Evolutionary conservation across 2,888 invertebrate genomes (phyloP).

Genomic region (Coenonympha arcania): DNA sequence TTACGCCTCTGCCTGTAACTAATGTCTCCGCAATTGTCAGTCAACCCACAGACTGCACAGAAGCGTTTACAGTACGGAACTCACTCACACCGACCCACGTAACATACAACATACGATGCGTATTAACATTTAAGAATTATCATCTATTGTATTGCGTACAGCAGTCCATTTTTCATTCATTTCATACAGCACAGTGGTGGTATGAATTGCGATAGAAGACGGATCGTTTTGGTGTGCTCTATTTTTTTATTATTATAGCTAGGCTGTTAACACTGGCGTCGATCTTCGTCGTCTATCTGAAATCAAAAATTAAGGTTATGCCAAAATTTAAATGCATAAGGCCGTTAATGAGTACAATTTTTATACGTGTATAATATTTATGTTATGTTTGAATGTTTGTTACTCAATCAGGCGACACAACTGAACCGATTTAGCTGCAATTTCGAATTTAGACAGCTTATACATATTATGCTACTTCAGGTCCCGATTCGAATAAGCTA

Average conservation of each 20-base stretch:
- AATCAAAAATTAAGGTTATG: constrained; percentile 29
- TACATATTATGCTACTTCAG: too few species aligned
- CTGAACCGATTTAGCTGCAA: too few species aligned
- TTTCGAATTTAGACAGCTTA: too few species aligned
- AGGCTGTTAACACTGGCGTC: constrained; percentile 56
- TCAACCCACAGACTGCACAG: constrained; percentile 39
- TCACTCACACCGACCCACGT: constrained; percentile 56
- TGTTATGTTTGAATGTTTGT: too few species aligned
- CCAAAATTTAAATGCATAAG: background rate
- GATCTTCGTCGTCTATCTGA: constrained; percentile 49
- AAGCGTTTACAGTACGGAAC: constrained; percentile 53
- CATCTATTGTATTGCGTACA: constrained; percentile 53
- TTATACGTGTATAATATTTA: too few species aligned
- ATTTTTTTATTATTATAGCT: constrained; percentile 50
- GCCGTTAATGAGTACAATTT: too few species aligned
- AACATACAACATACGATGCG: constrained; percentile 44
- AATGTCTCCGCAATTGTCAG: constrained; percentile 44
- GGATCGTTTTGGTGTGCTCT: constrained; percentile 51
- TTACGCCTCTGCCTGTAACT: too few species aligned
- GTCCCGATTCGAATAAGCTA: too few species aligned
- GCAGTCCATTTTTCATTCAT: constrained; percentile 44
- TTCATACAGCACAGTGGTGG: constrained; percentile 47
- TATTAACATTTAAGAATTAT: constrained; percentile 57
- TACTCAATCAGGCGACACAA: too few species aligned
- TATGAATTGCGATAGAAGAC: constrained; percentile 41